Conservation (phyloP, 2,888 invertebrate genomes). For the Cosmopolites sordidus region DNA sequence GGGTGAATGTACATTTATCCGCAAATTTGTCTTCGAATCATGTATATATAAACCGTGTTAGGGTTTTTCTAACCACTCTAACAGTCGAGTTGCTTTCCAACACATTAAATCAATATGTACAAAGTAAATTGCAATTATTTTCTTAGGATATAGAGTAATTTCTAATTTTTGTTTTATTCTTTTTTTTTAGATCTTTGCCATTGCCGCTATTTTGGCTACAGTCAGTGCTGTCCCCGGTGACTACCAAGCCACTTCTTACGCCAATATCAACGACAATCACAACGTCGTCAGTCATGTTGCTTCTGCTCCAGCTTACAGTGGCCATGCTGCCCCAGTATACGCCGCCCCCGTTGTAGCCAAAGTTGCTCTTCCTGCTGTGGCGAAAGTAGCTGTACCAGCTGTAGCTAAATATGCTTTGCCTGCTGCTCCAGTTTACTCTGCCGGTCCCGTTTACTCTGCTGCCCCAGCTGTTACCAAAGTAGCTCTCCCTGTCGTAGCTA, state of each 20-base stretch:
- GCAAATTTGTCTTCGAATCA: too few relatives aligned
- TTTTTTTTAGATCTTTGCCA: slow-evolving; percentile 36
- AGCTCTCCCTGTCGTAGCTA: slow-evolving; percentile 7
- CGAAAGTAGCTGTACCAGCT: slow-evolving; percentile 13
- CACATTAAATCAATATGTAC: too few relatives aligned
- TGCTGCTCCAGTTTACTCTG: slow-evolving; percentile 13
- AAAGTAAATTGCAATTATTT: too few relatives aligned
- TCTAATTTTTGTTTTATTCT: background rate
- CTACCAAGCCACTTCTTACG: slow-evolving; percentile 29
- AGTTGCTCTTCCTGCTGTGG: slow-evolving; percentile 15
- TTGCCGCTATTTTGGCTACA: slow-evolving; percentile 42
- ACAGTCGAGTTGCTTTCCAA: too few relatives aligned
- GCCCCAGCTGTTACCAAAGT: slow-evolving; percentile 4
- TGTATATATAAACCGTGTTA: too few relatives aligned
- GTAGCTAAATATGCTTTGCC: slow-evolving; percentile 4
- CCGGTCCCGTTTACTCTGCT: slow-evolving; percentile 2
- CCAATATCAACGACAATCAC: slow-evolving; percentile 31
- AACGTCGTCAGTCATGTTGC: slow-evolving; percentile 29
- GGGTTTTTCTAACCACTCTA: too few relatives aligned
- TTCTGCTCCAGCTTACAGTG: slow-evolving; percentile 7
- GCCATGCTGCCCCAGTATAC: slow-evolving; percentile 10
- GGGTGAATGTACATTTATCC: too few relatives aligned
- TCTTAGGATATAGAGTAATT: background rate
- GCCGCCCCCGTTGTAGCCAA: slow-evolving; percentile 33
- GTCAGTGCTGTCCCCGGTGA: slow-evolving; percentile 26